Conservation (phyloP, 2,797 vertebrate genomes). For the Myotis planiceps region DNA sequence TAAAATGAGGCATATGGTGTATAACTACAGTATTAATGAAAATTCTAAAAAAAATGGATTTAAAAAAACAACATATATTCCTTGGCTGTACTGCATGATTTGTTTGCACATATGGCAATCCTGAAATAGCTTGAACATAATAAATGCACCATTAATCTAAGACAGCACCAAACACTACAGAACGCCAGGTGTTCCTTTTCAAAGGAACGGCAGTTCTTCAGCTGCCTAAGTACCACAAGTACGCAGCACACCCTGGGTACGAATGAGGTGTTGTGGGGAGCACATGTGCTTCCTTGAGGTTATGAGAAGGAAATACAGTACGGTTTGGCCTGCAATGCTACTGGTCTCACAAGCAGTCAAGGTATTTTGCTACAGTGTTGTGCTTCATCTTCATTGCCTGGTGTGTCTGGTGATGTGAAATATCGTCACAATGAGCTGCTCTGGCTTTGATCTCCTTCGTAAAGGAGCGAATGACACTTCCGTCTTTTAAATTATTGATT, state of each 20-base stretch:
- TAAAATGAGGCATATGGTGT: constrained; percentile 86
- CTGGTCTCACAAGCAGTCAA: constrained; percentile 85
- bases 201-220: constrained; percentile 78
- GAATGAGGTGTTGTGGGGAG: constrained; percentile 82
- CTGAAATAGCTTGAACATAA: constrained; percentile 81
- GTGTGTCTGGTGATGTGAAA: constrained; percentile 68
- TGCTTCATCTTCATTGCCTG: constrained; percentile 69
- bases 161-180: constrained; percentile 83
- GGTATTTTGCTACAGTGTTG: constrained; percentile 89
- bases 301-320: constrained; percentile 84
- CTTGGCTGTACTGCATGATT: constrained; percentile 78
- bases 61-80: constrained; percentile 77
- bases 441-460: constrained; percentile 63
- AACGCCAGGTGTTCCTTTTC: constrained; percentile 64
- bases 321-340: constrained; percentile 81
- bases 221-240: constrained; percentile 84
- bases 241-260: constrained; percentile 80
- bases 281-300: constrained; percentile 83
- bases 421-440: constrained; percentile 63
- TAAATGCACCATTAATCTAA: constrained; percentile 81
- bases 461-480: constrained; percentile 43
- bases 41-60: constrained; percentile 83
- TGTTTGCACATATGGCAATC: constrained; percentile 83
- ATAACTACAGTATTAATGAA: constrained; percentile 88
- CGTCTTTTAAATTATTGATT: constrained; percentile 43